Evolutionary conservation across 2,797 vertebrate genomes (phyloP).

Genomic region (Columba guinea): DNA sequence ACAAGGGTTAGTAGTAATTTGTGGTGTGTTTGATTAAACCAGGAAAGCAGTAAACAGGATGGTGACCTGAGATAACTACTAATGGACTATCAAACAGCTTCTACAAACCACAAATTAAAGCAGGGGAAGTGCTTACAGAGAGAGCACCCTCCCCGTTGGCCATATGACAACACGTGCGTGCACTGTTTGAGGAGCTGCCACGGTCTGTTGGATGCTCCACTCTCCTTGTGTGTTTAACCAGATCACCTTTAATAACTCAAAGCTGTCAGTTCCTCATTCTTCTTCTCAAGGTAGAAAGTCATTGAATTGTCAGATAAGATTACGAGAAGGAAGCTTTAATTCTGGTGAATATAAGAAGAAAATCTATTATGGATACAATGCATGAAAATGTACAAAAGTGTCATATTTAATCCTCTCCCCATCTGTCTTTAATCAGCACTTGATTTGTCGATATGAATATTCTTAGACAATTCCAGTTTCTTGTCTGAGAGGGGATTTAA

Average conservation of each 20-base stretch:
- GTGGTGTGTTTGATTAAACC: background rate
- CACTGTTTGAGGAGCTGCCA: background rate
- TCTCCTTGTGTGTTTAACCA: background rate
- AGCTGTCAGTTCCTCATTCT: background rate
- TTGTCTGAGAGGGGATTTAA: background rate
- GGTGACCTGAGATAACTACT: background rate
- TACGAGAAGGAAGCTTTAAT: background rate
- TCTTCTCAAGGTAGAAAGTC: background rate
- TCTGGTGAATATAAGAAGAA: background rate
- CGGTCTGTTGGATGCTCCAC: background rate
- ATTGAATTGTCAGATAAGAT: background rate
- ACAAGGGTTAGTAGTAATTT: background rate
- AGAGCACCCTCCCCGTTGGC: background rate
- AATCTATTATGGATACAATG: background rate
- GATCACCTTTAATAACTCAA: background rate
- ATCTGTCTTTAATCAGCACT: background rate
- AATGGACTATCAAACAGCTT: background rate
- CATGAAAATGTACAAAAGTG: background rate
- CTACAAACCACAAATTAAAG: constrained; percentile 11
- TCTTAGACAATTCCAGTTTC: background rate
- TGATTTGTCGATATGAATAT: background rate
- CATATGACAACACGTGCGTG: background rate
- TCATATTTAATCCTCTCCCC: background rate
- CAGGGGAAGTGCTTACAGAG: background rate
- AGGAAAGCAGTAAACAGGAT: background rate